These are phyloP conservation scores for Cherax quadricarinatus DNA, from an alignment of 1,140 invertebrate genomes.

Conservation along the genomic window DNA sequence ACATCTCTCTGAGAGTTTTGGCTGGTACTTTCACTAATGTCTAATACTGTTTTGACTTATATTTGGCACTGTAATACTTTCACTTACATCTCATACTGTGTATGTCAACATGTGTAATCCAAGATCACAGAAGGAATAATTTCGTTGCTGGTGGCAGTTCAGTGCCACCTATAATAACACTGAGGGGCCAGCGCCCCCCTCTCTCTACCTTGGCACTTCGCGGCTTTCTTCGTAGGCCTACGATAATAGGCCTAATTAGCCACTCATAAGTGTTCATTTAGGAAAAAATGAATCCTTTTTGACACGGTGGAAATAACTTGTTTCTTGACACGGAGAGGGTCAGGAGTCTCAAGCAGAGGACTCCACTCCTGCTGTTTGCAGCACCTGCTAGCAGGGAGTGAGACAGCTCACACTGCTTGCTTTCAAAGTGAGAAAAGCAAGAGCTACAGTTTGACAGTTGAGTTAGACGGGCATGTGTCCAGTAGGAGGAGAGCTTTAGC, in stretches of 20 bases:
- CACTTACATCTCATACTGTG: not conserved
- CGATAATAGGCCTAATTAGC: no score
- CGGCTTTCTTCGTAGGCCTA: no score
- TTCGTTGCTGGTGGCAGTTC: constrained; percentile 23
- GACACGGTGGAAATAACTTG: not conserved
- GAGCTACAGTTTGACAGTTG: not conserved
- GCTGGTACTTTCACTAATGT: not conserved
- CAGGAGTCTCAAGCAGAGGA: not conserved
- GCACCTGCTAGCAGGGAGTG: not conserved
- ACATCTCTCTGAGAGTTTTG: no score
- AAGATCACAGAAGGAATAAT: not conserved
- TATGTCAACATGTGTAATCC: not conserved
- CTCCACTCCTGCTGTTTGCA: not conserved
- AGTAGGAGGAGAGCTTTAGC: constrained; percentile 40
- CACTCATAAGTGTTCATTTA: no score
- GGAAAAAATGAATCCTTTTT: no score
- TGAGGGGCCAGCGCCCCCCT: not conserved
- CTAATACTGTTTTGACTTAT: constrained; percentile 48
- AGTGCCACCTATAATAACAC: not conserved
- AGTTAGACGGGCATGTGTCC: not conserved
- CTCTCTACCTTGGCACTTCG: no score
- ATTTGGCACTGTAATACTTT: constrained; percentile 30
- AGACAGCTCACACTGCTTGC: not conserved
- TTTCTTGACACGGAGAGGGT: not conserved
- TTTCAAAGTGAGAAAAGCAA: not conserved